Evolutionary conservation across 35 echinoderm and acorn worm genomes (phyloP).

Genomic region (Apostichopus japonicus): DNA sequence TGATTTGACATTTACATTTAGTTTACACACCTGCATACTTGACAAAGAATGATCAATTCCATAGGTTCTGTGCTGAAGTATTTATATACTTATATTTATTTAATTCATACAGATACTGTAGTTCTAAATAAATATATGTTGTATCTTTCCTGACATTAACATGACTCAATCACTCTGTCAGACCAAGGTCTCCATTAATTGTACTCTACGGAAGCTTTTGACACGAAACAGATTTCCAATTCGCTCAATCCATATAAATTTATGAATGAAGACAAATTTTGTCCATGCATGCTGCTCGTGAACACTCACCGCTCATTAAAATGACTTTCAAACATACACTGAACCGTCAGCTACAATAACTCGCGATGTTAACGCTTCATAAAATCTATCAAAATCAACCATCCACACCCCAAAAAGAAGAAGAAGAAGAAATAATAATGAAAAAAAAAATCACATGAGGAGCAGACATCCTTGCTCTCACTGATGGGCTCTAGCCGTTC

Average conservation of each 20-base stretch:
- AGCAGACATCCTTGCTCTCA: background rate
- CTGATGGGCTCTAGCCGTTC: background rate
- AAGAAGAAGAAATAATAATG: background rate
- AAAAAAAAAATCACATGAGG: background rate
- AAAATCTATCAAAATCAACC: background rate
- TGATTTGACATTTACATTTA: too few species aligned
- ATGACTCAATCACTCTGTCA: too few species aligned
- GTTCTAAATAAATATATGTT: too few species aligned
- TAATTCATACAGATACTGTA: too few species aligned
- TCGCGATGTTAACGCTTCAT: background rate
- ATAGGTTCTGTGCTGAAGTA: too few species aligned
- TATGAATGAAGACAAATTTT: background rate
- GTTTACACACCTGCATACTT: too few species aligned
- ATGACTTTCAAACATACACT: background rate
- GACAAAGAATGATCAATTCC: too few species aligned
- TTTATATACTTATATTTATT: too few species aligned
- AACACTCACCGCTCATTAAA: constrained; percentile 1
- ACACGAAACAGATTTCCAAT: background rate
- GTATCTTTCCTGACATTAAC: too few species aligned
- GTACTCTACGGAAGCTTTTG: background rate
- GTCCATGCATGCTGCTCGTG: background rate
- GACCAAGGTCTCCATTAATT: background rate
- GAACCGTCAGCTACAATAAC: background rate
- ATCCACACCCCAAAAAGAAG: constrained; percentile 1
- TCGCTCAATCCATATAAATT: background rate